These are phyloP conservation scores for Carposina sasakii DNA, from an alignment of 1,140 invertebrate genomes.

Conservation along the genomic window DNA sequence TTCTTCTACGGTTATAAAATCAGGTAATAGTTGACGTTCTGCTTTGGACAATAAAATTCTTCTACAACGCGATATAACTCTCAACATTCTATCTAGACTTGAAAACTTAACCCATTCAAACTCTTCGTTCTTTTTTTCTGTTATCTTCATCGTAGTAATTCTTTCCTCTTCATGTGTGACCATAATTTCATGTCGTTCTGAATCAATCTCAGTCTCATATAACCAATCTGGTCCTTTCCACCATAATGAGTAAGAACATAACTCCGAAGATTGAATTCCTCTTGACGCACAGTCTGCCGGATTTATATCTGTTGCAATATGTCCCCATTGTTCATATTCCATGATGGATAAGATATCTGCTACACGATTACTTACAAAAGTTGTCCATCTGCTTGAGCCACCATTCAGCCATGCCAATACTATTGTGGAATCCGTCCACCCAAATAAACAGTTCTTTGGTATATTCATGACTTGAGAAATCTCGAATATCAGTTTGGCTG, in stretches of 20 bases:
- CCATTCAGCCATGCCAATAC: constrained; percentile 49
- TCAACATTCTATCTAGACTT: constrained; percentile 21
- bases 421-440: constrained; percentile 53
- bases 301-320: constrained; percentile 19
- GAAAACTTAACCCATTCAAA: constrained; percentile 28
- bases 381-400: constrained; percentile 31
- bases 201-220: constrained; percentile 5
- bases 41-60: constrained; percentile 17
- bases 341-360: constrained; percentile 37
- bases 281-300: constrained; percentile 26
- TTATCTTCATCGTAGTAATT: constrained; percentile 14
- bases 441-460: no score
- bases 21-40: constrained; percentile 2
- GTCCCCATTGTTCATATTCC: constrained; percentile 40
- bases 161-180: constrained; percentile 25
- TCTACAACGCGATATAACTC: constrained; percentile 23
- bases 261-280: constrained; percentile 16
- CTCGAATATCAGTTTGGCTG: background rate
- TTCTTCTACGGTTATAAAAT: constrained; percentile 1
- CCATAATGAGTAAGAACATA: constrained; percentile 14
- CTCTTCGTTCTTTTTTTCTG: constrained; percentile 2
- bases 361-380: constrained; percentile 57
- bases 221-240: constrained; percentile 22
- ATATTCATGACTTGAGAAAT: background rate
- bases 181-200: background rate